Percentiles rank a stretch among this genome's conserved stretches.
Evolutionary conservation across 2,797 vertebrate genomes (phyloP).

Genomic region (Macropus fuliginosus): DNA sequence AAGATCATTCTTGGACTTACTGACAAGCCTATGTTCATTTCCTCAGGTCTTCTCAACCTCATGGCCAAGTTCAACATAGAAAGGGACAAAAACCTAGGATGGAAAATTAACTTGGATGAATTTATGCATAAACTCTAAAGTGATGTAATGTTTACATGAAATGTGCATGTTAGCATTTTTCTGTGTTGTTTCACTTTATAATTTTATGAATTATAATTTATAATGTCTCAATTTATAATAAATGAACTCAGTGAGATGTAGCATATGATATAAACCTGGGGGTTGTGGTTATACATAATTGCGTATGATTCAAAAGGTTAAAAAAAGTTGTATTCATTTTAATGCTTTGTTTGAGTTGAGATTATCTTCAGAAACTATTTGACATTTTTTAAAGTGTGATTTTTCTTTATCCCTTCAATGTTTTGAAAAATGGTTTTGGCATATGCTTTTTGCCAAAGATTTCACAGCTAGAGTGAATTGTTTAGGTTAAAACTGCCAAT

Average conservation of each 20-base stretch:
- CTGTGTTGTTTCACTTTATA: neutral
- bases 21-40: rapidly evolving
- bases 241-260: conserved; percentile 23
- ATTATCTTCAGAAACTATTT: conserved; percentile 18
- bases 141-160: neutral
- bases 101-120: neutral
- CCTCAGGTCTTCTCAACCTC: rapidly evolving
- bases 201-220: neutral
- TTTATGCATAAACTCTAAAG: neutral
- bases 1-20: rapidly evolving
- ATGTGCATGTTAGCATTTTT: neutral
- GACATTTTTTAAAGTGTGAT: neutral
- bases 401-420: neutral
- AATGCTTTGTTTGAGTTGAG: conserved; percentile 50
- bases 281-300: neutral
- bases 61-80: neutral
- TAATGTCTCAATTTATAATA: neutral
- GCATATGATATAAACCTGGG: neutral
- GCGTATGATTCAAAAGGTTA: neutral
- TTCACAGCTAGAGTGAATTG: neutral
- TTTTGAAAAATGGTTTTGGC: neutral
- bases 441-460: neutral
- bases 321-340: conserved; percentile 11
- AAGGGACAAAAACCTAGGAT: neutral
- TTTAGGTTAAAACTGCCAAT: neutral